These are phyloP conservation scores for Dyspetes luteomarginatus DNA, from an alignment of 2,888 invertebrate species.

Conservation along the genomic window DNA sequence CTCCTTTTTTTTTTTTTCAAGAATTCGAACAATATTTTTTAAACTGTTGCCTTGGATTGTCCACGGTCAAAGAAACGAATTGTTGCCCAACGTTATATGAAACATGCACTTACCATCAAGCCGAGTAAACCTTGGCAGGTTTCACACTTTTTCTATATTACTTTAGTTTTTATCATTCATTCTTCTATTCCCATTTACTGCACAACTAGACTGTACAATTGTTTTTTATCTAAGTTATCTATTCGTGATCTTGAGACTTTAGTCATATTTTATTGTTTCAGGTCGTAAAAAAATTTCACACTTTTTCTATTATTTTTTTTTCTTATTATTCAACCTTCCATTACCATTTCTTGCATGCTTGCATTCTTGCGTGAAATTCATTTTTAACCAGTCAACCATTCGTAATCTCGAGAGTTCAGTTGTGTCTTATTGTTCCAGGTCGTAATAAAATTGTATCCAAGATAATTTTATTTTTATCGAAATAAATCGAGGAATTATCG, in stretches of 20 bases:
- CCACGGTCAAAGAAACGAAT: not conserved
- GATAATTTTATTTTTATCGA: not conserved
- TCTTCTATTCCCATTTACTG: not conserved
- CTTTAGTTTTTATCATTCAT: constrained; percentile 10
- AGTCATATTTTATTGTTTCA: no score
- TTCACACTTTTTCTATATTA: constrained; percentile 42
- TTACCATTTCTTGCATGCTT: no score
- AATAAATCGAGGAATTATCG: not conserved
- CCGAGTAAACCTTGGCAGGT: constrained; percentile 55
- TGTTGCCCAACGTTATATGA: constrained; percentile 26
- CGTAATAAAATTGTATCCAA: not conserved
- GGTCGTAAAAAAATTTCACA: constrained; percentile 52
- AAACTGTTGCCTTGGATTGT: constrained; percentile 1
- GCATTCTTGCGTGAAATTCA: not conserved
- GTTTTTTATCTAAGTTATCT: no score
- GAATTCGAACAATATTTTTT: not conserved
- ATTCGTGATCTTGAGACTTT: no score
- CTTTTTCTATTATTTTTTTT: constrained; percentile 40
- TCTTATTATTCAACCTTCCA: not conserved
- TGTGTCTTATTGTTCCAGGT: constrained; percentile 22
- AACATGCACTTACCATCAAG: constrained; percentile 19
- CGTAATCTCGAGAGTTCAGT: not conserved
- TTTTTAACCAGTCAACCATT: not conserved
- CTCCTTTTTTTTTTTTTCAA: not conserved
- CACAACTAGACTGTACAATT: no score